phyloP scores from a whole-genome alignment of 2,113 vertebrate genomes.

The Hemibagrus wyckioides region DNA sequence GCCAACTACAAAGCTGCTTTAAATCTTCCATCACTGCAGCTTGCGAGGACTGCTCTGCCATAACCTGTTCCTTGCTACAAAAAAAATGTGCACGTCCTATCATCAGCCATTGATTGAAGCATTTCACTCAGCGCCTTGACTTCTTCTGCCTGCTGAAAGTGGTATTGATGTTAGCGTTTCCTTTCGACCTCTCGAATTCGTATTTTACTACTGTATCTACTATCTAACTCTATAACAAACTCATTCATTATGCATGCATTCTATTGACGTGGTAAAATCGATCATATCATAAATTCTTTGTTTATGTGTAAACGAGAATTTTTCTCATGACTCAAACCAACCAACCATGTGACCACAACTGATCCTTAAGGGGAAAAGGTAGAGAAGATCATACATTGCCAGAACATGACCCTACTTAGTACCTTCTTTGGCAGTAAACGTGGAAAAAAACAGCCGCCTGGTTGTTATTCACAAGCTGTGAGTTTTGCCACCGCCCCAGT shows the following conservation, averaged over 20 bases:
- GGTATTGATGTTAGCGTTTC: conserved; percentile 29
- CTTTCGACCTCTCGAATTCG: not conserved
- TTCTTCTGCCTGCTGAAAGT: conserved; percentile 8
- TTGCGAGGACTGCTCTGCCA: conserved; percentile 8
- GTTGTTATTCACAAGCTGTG: conserved; percentile 62
- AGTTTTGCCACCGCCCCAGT: conserved; percentile 64
- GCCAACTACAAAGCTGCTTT: conserved; percentile 22
- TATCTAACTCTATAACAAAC: conserved; percentile 17
- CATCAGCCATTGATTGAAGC: not conserved
- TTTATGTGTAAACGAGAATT: not conserved
- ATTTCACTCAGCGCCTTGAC: not conserved
- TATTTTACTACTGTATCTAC: conserved; percentile 27
- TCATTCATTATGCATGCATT: conserved; percentile 37
- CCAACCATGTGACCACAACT: not conserved
- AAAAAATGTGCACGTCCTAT: not conserved
- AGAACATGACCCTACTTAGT: conserved; percentile 19
- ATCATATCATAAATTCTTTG: conserved; percentile 32
- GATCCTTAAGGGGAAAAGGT: conserved; percentile 24
- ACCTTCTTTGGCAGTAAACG: conserved; percentile 47
- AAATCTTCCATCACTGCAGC: conserved; percentile 18
- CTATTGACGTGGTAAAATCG: not conserved
- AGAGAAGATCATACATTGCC: not conserved
- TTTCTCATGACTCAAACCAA: not conserved
- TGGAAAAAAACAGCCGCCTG: conserved; percentile 55
- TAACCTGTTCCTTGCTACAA: not conserved